A percentile compares a stretch with the other conserved stretches of the same genome.
These are phyloP conservation scores for Thecocarcelia acutangulata DNA, from an alignment of 2,888 invertebrate genomes.

Conservation along the genomic window DNA sequence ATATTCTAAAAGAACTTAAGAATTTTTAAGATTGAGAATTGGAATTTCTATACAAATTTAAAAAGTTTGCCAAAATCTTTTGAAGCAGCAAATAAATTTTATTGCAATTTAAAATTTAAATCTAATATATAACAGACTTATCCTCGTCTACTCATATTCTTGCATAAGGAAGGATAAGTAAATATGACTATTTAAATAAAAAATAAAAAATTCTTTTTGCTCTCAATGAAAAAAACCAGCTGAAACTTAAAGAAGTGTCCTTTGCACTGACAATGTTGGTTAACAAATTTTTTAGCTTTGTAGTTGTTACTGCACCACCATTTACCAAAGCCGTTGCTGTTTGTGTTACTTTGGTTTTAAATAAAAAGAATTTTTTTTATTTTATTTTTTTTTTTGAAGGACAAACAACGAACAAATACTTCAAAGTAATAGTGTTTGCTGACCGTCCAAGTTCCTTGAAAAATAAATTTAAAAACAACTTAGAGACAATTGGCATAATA, in stretches of 20 bases:
- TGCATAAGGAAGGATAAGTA: background rate
- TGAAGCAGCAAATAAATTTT: too few relatives aligned
- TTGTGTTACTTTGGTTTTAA: conserved; percentile 34
- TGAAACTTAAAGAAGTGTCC: conserved; percentile 56
- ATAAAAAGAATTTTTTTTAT: background rate
- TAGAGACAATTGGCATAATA: background rate
- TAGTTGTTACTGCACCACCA: background rate
- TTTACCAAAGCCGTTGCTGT: conserved; percentile 41
- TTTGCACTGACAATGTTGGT: conserved; percentile 64
- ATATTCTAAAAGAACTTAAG: too few relatives aligned
- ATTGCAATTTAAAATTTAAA: too few relatives aligned
- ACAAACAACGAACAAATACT: conserved; percentile 55
- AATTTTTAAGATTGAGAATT: too few relatives aligned
- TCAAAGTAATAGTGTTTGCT: conserved; percentile 52
- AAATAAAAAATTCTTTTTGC: background rate
- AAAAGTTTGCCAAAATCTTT: too few relatives aligned
- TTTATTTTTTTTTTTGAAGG: conserved; percentile 31
- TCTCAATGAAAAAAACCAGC: conserved; percentile 7
- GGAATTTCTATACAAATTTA: too few relatives aligned
- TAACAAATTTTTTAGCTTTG: conserved; percentile 50
- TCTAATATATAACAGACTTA: too few relatives aligned
- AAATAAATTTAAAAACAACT: conserved; percentile 3
- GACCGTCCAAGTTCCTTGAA: conserved; percentile 5
- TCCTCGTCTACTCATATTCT: too few relatives aligned
- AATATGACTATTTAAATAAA: background rate